Evolutionary conservation across 2,113 vertebrate genomes (phyloP).

Genomic region (Rissa tridactyla): DNA sequence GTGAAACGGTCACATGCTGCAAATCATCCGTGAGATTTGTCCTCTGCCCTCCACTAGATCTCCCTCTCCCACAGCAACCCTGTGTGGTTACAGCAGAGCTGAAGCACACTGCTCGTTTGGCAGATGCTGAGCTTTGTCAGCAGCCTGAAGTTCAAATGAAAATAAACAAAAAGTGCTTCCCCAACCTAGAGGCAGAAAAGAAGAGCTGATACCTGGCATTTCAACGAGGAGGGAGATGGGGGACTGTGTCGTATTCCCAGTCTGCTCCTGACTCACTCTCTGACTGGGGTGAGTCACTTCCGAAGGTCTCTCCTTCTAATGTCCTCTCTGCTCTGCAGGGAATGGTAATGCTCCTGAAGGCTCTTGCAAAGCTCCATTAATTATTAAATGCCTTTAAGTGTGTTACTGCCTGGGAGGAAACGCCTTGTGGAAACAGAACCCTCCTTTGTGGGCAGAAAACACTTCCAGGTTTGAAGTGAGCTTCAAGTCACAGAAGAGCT

Average conservation of each 20-base stretch:
- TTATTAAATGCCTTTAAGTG: not conserved
- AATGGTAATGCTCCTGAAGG: not conserved
- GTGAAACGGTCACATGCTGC: not conserved
- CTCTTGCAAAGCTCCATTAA: not conserved
- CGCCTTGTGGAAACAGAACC: not conserved
- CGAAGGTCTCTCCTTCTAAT: not conserved
- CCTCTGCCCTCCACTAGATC: not conserved
- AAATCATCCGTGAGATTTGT: not conserved
- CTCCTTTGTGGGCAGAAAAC: not conserved
- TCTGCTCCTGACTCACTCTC: slow-evolving; percentile 22
- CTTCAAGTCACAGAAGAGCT: not conserved
- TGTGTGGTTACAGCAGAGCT: not conserved
- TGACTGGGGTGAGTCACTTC: slow-evolving; percentile 40
- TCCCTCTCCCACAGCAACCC: not conserved
- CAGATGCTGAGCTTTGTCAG: not conserved
- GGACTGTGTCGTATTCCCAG: not conserved
- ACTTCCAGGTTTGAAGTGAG: not conserved
- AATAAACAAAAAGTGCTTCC: not conserved
- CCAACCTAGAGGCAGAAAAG: not conserved
- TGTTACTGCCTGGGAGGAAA: not conserved
- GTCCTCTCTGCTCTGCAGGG: slow-evolving; percentile 1
- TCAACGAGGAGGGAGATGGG: not conserved
- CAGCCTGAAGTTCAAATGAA: not conserved
- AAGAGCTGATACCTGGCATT: not conserved
- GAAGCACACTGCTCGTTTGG: not conserved